Conservation (phyloP, 2,113 vertebrate genomes). For the Heliornis fulica region DNA sequence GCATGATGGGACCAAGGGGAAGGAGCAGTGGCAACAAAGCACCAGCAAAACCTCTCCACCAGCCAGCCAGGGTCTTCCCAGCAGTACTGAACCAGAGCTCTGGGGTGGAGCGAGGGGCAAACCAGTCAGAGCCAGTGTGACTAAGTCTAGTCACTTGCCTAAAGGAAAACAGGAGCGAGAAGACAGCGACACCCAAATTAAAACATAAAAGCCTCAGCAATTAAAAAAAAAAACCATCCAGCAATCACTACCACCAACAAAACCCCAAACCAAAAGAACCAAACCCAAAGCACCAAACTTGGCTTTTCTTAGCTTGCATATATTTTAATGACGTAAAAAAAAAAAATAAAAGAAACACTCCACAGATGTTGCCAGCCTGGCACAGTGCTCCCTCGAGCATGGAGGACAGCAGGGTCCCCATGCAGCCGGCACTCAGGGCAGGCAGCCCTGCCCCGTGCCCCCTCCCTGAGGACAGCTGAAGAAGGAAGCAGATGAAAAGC, state of each 20-base stretch:
- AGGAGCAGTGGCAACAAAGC: background rate
- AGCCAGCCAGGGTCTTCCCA: background rate
- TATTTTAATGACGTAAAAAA: slow-evolving; percentile 60
- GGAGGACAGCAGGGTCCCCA: background rate
- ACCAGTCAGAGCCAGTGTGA: background rate
- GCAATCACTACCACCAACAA: no score
- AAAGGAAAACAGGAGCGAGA: background rate
- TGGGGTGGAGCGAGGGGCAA: background rate
- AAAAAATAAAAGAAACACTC: background rate
- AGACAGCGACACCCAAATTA: background rate
- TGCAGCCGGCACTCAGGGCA: background rate
- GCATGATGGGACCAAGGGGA: background rate
- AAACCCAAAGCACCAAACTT: background rate
- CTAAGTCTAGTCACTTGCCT: background rate
- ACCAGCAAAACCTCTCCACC: background rate
- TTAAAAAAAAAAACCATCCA: background rate
- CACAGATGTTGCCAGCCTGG: background rate
- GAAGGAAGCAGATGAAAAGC: background rate
- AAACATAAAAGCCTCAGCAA: background rate
- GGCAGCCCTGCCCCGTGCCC: background rate
- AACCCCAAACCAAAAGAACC: background rate
- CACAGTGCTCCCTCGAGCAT: background rate
- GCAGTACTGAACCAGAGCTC: background rate
- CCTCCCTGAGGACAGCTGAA: background rate
- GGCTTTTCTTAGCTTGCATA: background rate